phyloP scores from a whole-genome alignment of 2,113 vertebrate species.

The Alces alces region DNA sequence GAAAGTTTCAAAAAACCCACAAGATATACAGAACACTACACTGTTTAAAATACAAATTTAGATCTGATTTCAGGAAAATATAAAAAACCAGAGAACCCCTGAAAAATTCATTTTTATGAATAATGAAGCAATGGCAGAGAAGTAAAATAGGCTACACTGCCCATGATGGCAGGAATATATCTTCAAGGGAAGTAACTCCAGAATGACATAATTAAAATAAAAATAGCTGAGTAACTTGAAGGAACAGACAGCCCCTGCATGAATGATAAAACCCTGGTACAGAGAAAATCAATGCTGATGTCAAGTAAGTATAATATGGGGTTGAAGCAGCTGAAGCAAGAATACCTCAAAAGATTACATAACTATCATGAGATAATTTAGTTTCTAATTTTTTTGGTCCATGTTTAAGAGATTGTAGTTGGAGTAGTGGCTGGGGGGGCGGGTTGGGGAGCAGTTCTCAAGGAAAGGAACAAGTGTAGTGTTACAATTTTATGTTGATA shows the following conservation, averaged over 20 bases:
- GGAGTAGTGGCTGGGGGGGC: background rate
- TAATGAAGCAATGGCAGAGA: background rate
- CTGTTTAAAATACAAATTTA: background rate
- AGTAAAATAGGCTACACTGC: background rate
- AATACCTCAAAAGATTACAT: background rate
- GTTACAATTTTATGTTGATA: background rate
- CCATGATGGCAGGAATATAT: background rate
- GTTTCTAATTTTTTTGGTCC: background rate
- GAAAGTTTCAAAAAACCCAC: background rate
- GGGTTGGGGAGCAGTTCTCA: background rate
- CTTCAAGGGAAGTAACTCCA: background rate
- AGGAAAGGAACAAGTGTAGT: background rate
- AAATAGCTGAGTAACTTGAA: background rate
- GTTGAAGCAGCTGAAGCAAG: background rate
- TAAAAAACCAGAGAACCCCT: background rate
- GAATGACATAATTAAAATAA: background rate
- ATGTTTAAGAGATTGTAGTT: background rate
- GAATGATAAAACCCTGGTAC: background rate
- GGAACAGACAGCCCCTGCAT: background rate
- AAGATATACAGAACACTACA: background rate
- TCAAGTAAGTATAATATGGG: background rate
- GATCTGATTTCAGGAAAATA: constrained; percentile 17
- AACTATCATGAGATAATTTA: background rate
- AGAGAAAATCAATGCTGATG: background rate
- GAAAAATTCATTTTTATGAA: background rate